Evolutionary conservation across 2,888 invertebrate genomes (phyloP).

Genomic region (Drosophila pseudotalamancana): DNA sequence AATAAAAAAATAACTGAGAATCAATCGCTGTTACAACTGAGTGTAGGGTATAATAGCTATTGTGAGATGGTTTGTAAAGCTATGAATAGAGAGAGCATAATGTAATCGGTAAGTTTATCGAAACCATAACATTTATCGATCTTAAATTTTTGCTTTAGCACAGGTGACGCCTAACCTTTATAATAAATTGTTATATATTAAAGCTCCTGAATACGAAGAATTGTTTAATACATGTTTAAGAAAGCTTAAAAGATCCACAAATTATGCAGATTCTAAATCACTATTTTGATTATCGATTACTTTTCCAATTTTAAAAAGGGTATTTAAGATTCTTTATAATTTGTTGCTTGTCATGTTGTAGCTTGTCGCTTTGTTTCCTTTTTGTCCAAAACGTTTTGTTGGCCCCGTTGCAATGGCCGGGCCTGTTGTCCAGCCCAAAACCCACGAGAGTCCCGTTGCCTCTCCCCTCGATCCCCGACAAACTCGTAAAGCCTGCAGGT

Average conservation of each 20-base stretch:
- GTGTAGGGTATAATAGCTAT: background rate
- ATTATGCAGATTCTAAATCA: no score
- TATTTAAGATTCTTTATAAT: constrained; percentile 19
- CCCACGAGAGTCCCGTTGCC: constrained; percentile 56
- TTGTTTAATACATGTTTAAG: no score
- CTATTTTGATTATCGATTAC: background rate
- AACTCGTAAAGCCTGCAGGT: constrained; percentile 9
- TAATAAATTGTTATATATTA: no score
- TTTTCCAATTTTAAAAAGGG: constrained; percentile 21
- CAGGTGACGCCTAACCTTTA: no score
- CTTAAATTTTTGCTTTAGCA: no score
- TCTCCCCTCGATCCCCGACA: constrained; percentile 3
- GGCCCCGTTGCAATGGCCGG: constrained; percentile 50
- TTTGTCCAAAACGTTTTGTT: constrained; percentile 72
- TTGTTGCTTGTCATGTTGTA: background rate
- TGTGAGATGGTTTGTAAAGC: background rate
- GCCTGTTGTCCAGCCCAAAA: constrained; percentile 56
- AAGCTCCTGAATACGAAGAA: no score
- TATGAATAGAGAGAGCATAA: no score
- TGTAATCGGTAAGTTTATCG: no score
- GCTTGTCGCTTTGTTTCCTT: constrained; percentile 45
- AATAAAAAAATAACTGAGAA: constrained; percentile 61
- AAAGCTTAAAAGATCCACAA: no score
- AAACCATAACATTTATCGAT: no score
- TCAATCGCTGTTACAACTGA: constrained; percentile 48